Evolutionary conservation across 2,113 vertebrate species (phyloP).

Genomic region (Mormoops blainvillei): DNA sequence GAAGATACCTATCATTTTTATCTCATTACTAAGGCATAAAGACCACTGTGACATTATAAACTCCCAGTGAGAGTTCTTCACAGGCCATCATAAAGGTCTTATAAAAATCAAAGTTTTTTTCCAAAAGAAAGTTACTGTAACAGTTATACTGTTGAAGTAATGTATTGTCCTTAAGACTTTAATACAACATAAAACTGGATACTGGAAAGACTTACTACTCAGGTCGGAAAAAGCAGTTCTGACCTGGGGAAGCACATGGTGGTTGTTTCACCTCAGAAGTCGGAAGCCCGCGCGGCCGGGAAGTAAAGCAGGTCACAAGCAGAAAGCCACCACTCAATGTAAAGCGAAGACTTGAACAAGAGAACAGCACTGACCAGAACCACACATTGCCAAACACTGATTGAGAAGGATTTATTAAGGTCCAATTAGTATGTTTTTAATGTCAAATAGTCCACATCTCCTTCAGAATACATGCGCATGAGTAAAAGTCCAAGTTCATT

Average conservation of each 20-base stretch:
- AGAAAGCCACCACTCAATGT: rapidly evolving
- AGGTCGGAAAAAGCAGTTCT: background rate
- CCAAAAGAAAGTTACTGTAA: background rate
- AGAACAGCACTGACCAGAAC: background rate
- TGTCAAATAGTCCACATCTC: constrained; percentile 31
- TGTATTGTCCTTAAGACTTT: background rate
- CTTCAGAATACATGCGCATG: constrained; percentile 34
- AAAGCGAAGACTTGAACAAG: background rate
- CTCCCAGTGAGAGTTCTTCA: background rate
- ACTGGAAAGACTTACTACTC: background rate
- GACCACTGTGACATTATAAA: background rate
- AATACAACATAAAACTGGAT: background rate
- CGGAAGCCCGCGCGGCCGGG: background rate
- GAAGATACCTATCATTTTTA: background rate
- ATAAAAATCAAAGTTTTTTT: background rate
- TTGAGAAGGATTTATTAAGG: constrained; percentile 66
- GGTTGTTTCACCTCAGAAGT: background rate
- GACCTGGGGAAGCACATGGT: background rate
- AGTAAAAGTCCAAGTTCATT: constrained; percentile 53
- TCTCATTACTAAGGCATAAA: background rate
- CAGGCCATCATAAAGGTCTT: background rate
- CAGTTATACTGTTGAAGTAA: background rate
- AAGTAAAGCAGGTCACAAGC: background rate
- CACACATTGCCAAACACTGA: constrained; percentile 18
- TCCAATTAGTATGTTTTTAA: constrained; percentile 66